Evolutionary conservation across 1,140 invertebrate genomes (phyloP), one percentile per base, ranked within the genome.

Genomic region (Pteromalus puparum): DNA sequence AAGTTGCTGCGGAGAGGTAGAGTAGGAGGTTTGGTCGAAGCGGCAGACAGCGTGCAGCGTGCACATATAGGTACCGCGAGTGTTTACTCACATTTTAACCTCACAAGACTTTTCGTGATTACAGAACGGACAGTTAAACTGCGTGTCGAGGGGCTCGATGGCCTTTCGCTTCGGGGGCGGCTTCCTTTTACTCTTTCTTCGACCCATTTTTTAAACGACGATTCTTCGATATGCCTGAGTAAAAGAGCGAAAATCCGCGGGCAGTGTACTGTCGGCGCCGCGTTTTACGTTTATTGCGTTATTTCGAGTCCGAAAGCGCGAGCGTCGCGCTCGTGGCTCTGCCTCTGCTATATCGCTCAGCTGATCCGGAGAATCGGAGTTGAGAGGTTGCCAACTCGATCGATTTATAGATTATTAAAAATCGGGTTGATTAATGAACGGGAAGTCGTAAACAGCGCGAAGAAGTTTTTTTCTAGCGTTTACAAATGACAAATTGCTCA

Each of bases 21-120:
- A 34, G 18, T 13, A 1, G 7, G 4, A 38, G 72, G 72, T 18
- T 18, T 74, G 18, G 68, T 70, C 42, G n/a, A 76, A 65, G 82
- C 48, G 81, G 81, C 42, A 75, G 34, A 68, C n/a, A 72, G 53
- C 21, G 75, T 42, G 26, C 12, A 24, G 67, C 67, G 46, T 28
- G 48, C 53, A 70, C 10, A 0, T 2, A 42, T 42, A 73, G 13
- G 34, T 21, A 65, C 21, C 28, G 76, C 78, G 13, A 68, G 61
- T 84, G 83, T 84, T 84, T 84, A 84, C 96, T 95, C 95, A 99
- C 99, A 99, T 98, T 96, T 99, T 99, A 67, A 99, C 99, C 94
- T 99, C 99, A 93, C 99, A 99, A 1, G 98, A 99, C 89, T 98
- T 98, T 93, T 99, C 99, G 91, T 99, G 99, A 93, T 99, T 99